A percentile compares a stretch with the other conserved stretches of the same genome.
phyloP scores from a whole-genome alignment of 2,888 invertebrate species.

The Eremobia ochroleuca region DNA sequence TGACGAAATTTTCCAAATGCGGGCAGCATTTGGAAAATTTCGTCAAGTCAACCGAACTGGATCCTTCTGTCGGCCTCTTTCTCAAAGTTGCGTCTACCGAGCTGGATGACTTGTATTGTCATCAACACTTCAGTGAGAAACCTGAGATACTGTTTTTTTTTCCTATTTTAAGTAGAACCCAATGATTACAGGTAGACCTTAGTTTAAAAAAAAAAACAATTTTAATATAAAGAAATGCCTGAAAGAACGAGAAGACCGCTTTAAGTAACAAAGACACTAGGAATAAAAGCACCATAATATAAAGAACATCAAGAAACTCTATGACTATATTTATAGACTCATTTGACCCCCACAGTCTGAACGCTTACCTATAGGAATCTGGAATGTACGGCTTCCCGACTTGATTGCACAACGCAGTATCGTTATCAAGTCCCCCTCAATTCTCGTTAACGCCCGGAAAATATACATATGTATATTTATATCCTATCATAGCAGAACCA shows the following conservation, averaged over 20 bases:
- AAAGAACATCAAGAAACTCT: not conserved
- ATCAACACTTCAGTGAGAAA: not conserved
- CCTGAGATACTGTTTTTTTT: not conserved
- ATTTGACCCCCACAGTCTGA: not conserved
- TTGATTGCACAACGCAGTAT: slow-evolving; percentile 39
- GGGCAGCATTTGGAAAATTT: too few relatives aligned
- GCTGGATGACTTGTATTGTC: too few relatives aligned
- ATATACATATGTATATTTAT: slow-evolving; percentile 1
- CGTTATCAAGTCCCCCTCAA: slow-evolving; percentile 52
- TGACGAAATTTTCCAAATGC: too few relatives aligned
- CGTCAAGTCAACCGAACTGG: too few relatives aligned
- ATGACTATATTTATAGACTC: not conserved
- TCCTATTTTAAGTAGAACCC: not conserved
- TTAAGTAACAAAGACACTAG: not conserved
- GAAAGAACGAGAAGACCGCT: not conserved
- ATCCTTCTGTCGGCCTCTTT: too few relatives aligned
- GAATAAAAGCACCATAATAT: not conserved
- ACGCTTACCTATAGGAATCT: slow-evolving; percentile 24
- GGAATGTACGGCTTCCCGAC: slow-evolving; percentile 35
- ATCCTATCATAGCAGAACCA: not conserved
- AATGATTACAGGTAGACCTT: not conserved
- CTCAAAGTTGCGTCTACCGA: too few relatives aligned
- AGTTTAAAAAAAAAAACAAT: too few relatives aligned
- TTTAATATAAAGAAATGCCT: too few relatives aligned
- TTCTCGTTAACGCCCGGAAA: slow-evolving; percentile 54